A percentile compares a stretch with the other conserved stretches of the same genome.
Evolutionary conservation across 2,113 vertebrate species (phyloP).

Genomic region (Triplophysa siluroides): DNA sequence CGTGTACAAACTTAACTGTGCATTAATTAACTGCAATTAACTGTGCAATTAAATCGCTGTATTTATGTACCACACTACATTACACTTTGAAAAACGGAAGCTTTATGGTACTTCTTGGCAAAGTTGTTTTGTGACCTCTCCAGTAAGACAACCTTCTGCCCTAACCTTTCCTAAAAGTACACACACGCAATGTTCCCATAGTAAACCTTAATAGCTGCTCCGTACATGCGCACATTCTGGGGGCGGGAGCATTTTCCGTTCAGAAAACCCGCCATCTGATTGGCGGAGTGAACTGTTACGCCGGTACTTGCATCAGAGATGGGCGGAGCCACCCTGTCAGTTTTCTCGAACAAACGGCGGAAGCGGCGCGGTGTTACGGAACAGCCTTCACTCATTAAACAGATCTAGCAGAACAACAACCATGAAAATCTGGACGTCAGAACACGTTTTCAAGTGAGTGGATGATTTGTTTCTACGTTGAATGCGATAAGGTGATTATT

Average conservation of each 20-base stretch:
- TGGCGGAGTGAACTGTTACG: background rate
- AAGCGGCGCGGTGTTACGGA: background rate
- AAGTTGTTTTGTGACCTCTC: too few relatives aligned
- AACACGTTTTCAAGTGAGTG: conserved; percentile 77
- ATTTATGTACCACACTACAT: too few relatives aligned
- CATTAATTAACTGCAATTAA: too few relatives aligned
- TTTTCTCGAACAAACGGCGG: conserved; percentile 15
- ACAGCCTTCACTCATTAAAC: background rate
- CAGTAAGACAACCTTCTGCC: too few relatives aligned
- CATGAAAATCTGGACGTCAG: conserved; percentile 81
- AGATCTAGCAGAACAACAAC: background rate
- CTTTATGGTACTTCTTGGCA: too few relatives aligned
- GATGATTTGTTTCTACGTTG: accelerated
- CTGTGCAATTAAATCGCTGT: too few relatives aligned
- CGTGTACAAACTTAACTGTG: too few relatives aligned
- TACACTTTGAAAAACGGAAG: too few relatives aligned
- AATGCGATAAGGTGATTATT: too few relatives aligned
- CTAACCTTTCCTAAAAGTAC: background rate
- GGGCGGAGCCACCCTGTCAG: background rate
- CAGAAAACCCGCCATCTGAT: background rate
- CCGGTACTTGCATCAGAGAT: background rate
- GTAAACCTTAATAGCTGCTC: background rate
- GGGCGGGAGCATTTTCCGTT: background rate
- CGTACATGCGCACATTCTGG: background rate
- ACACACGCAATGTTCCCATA: background rate